Percentiles rank a stretch among this genome's conserved stretches.
These are phyloP conservation scores for Dicycla oo DNA, from an alignment of 2,888 invertebrate species.

Conservation along the genomic window DNA sequence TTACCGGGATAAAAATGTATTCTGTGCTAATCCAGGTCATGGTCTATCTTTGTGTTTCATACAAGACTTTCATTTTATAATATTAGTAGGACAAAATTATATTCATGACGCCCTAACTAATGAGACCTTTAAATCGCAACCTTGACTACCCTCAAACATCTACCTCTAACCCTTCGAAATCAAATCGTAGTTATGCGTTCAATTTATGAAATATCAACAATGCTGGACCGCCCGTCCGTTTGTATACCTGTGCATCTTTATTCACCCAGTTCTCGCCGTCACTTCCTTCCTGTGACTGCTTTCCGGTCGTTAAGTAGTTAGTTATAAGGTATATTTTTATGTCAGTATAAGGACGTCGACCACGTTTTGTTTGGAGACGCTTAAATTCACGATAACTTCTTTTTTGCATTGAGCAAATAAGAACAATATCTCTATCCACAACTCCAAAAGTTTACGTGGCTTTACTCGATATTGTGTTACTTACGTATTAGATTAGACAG, in stretches of 20 bases:
- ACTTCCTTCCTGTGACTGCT: conserved; percentile 37
- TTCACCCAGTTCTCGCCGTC: conserved; percentile 14
- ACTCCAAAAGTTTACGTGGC: background rate
- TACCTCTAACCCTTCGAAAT: conserved; percentile 17
- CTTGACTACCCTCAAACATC: background rate
- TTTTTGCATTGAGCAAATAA: background rate
- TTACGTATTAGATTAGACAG: conserved; percentile 12
- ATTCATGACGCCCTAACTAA: background rate
- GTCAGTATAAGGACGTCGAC: background rate
- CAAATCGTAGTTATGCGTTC: conserved; percentile 2
- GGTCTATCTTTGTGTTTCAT: background rate
- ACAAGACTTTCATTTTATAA: background rate
- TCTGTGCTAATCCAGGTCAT: background rate
- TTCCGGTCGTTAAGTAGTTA: conserved; percentile 39
- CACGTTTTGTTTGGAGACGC: background rate
- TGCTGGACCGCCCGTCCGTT: background rate
- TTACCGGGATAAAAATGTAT: background rate
- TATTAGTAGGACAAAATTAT: background rate
- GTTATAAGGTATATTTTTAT: conserved; percentile 8
- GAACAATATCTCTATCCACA: background rate
- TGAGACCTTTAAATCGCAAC: conserved; percentile 19
- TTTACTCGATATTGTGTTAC: conserved; percentile 1
- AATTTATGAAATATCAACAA: conserved; percentile 22
- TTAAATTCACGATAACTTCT: background rate
- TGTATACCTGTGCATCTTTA: conserved; percentile 27